Base-by-base conservation (phyloP, 2,797 vertebrate species). In the Zalophus californianus region DNA sequence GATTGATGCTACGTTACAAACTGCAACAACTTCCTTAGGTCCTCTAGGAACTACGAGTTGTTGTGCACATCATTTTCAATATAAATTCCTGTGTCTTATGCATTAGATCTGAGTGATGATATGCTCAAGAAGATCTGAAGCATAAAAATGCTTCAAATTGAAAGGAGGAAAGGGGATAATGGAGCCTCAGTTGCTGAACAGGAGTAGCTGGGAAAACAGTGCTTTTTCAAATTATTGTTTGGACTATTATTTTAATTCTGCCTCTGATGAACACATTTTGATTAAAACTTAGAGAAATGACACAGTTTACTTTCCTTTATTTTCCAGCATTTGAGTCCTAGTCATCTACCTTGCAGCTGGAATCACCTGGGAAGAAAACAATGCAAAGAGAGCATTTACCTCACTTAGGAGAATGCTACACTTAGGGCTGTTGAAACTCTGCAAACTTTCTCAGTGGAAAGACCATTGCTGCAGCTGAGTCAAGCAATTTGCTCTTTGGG, bases 201-300 rank as follows among this genome's bases (percentile, higher is more conserved):
- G 73, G 72, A 86, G 32, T 2, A 75, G 11, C 56, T 41, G 77
- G 25, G 35, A n/a, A 66, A 97, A 97, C 68, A 78, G 14, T 80
- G 27, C 25, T 89, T 96, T 96, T 95, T 50, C 54, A 97, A 92
- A 72, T 89, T 82, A 52, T 92, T 95, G 54, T 70, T 93, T 86
- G 35, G 56, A 78, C 77, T 66, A 52, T 87, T 96, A 90, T 35
- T 96, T 94, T 95, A 95, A 72, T 62, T 94, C 87, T 94, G 1
- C 35, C 50, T 94, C 95, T 89, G 50, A 95, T 86, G n/a, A 83
- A 44, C 38, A 13, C 77, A 29, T 91, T 97, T 96, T 98, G 58
- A 77, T n/a, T 87, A 77, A 94, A 18, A 62, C 29, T 79, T 80
- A 82, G 75, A 94, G 84, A 96, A 96, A 84, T 78, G 52, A 79